These are phyloP conservation scores for Acanthoscelides obtectus DNA, from an alignment of 2,888 invertebrate species.

Conservation along the genomic window DNA sequence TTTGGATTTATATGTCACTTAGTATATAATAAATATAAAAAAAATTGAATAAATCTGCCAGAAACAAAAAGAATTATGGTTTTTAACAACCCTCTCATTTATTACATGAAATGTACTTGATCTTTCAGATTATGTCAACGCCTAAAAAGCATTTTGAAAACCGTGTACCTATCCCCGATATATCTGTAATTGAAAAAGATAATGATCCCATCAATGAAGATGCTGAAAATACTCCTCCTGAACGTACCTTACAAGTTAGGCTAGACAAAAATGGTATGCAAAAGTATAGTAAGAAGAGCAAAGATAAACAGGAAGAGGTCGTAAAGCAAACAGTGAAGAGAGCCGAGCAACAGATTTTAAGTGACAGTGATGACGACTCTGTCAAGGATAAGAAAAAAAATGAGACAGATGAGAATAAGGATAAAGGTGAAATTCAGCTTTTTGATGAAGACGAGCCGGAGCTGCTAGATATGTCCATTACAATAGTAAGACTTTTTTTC, in stretches of 20 bases:
- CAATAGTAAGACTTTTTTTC: conserved; percentile 9
- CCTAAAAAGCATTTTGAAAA: conserved; percentile 4
- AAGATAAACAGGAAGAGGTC: background rate
- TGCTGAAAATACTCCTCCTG: background rate
- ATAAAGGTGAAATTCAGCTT: conserved; percentile 6
- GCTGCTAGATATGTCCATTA: conserved; percentile 7
- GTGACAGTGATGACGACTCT: background rate
- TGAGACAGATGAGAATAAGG: background rate
- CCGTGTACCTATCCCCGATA: background rate
- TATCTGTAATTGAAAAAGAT: background rate
- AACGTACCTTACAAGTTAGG: background rate
- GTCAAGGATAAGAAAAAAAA: conserved; percentile 1
- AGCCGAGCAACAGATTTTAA: background rate
- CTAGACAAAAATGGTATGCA: background rate
- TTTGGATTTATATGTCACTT: no score
- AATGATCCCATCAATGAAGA: background rate
- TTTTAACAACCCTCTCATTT: no score
- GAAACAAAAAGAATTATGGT: no score
- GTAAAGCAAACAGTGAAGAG: background rate
- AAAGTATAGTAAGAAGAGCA: background rate
- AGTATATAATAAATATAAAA: no score
- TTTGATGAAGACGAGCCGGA: conserved; percentile 13
- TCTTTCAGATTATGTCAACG: conserved; percentile 7
- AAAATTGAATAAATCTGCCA: no score
- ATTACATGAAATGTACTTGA: background rate